phyloP scores from a whole-genome alignment of 2,888 invertebrate genomes.

The Pecten maximus region DNA sequence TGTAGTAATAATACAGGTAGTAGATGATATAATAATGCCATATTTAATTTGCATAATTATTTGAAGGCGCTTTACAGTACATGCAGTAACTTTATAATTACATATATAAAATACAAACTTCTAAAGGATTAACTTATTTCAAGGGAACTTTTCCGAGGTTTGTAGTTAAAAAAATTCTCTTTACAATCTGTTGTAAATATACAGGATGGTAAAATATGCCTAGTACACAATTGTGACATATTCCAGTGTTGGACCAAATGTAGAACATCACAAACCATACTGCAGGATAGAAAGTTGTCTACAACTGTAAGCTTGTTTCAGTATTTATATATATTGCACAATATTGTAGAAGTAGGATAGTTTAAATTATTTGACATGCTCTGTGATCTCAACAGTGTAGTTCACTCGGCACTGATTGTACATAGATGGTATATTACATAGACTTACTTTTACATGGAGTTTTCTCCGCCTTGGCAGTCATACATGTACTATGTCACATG shows the following conservation, averaged over 20 bases:
- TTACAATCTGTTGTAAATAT: background rate
- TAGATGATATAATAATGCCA: too few species aligned
- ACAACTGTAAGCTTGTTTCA: background rate
- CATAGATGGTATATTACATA: slow-evolving; percentile 30
- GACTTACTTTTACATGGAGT: slow-evolving; percentile 34
- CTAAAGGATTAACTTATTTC: too few species aligned
- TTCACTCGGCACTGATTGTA: background rate
- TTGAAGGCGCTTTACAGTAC: too few species aligned
- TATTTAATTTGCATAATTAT: too few species aligned
- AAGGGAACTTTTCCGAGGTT: too few species aligned
- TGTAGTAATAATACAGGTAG: background rate
- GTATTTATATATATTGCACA: background rate
- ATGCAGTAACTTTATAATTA: too few species aligned
- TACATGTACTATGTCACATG: background rate
- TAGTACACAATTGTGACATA: background rate
- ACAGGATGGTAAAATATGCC: background rate
- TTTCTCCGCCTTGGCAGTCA: slow-evolving; percentile 9
- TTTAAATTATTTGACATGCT: background rate
- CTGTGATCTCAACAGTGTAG: slow-evolving; percentile 9
- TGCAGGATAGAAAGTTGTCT: background rate
- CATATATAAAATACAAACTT: too few species aligned
- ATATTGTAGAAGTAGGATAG: background rate
- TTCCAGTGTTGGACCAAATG: background rate
- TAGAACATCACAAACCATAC: slow-evolving; percentile 11
- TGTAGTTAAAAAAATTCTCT: background rate